A percentile compares a stretch with the other conserved stretches of the same genome.
Conservation (phyloP, 2,113 vertebrate genomes). For the Ictidomys tridecemlineatus region DNA sequence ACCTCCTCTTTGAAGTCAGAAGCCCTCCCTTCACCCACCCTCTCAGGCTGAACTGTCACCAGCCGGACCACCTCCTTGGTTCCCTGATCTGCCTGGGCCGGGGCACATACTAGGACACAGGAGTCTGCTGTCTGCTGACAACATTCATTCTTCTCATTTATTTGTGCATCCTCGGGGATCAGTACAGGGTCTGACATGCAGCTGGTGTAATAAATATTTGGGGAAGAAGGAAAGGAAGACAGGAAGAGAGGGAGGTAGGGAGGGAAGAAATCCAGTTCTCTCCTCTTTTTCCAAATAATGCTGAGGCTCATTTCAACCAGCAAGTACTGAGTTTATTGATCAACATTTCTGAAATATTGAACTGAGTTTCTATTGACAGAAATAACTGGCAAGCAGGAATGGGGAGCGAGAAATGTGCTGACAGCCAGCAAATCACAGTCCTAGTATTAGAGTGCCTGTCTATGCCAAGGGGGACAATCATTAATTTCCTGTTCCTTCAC, state of each 20-base stretch:
- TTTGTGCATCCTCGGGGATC: background rate
- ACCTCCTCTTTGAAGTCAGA: background rate
- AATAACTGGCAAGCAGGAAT: constrained; percentile 65
- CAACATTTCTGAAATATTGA: constrained; percentile 73
- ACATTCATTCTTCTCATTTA: background rate
- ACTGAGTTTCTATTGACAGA: constrained; percentile 74
- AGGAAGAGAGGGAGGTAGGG: background rate
- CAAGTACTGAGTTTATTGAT: constrained; percentile 67
- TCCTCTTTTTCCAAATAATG: constrained; percentile 12
- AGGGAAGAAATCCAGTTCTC: background rate
- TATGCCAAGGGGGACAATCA: constrained; percentile 67
- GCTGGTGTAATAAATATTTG: background rate
- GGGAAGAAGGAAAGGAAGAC: too few relatives aligned
- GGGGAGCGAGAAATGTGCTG: constrained; percentile 62
- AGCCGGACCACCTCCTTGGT: background rate
- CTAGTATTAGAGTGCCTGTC: constrained; percentile 44
- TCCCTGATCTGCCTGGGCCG: background rate
- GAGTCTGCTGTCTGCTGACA: background rate
- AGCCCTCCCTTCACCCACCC: too few relatives aligned
- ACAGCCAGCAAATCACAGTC: constrained; percentile 68
- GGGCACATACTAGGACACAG: accelerated
- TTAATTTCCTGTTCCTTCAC: constrained; percentile 81
- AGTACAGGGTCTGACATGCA: background rate
- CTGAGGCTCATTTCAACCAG: constrained; percentile 44
- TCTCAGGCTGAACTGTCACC: background rate